These are phyloP conservation scores for human DNA, from an alignment of 2,113 vertebrate genomes.

Conservation along the genomic window DNA sequence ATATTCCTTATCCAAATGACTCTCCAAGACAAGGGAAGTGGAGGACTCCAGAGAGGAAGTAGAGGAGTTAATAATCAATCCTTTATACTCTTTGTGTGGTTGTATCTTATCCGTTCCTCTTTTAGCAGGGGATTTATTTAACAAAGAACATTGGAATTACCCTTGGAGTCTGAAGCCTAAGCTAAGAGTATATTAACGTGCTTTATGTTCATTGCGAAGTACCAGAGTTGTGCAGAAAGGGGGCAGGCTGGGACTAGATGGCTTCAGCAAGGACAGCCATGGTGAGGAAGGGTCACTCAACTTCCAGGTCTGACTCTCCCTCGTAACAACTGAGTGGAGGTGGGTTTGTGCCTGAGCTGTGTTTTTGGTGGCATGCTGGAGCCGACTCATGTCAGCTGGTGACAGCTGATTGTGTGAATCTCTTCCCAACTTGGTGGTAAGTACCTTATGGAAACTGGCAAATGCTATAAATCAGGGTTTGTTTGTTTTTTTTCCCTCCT, in stretches of 20 bases:
- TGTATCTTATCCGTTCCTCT: not conserved
- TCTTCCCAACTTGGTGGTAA: not conserved
- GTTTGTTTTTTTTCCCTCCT: too few species aligned
- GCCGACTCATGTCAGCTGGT: fast-evolving
- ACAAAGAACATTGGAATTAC: not conserved
- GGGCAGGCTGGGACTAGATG: not conserved
- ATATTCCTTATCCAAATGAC: not conserved
- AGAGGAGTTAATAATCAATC: fast-evolving
- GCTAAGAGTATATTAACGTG: not conserved
- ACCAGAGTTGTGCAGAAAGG: not conserved
- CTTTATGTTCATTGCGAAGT: not conserved
- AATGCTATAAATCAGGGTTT: too few species aligned
- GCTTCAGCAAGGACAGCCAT: not conserved
- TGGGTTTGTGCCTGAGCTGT: not conserved
- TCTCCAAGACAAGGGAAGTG: not conserved
- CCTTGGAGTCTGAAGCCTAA: not conserved
- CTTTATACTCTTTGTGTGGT: not conserved
- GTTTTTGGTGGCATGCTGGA: not conserved
- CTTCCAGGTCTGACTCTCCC: not conserved
- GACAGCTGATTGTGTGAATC: fast-evolving
- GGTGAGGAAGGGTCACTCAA: too few species aligned
- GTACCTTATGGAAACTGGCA: not conserved
- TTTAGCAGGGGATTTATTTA: not conserved
- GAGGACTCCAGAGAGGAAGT: not conserved
- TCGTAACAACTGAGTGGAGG: not conserved